Evolutionary conservation across 2,797 vertebrate species (phyloP).

Genomic region (Coregonus sp.): DNA sequence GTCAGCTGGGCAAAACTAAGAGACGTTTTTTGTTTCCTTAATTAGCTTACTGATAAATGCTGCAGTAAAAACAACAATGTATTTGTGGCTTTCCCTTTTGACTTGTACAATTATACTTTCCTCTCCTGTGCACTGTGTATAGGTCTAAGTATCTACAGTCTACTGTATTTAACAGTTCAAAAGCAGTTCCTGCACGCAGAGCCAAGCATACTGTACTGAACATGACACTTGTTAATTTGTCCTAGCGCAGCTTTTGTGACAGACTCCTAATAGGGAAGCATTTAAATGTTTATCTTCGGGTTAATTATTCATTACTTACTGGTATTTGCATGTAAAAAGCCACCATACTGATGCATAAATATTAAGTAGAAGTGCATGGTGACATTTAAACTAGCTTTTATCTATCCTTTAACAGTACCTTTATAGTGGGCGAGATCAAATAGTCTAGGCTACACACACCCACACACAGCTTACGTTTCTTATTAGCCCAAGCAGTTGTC

Average conservation of each 20-base stretch:
- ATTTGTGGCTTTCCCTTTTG: neutral
- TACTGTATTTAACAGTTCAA: constrained; percentile 50
- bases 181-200: constrained; percentile 67
- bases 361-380: constrained; percentile 55
- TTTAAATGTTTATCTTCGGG: constrained; percentile 32
- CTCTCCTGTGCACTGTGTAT: constrained; percentile 37
- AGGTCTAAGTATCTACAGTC: constrained; percentile 34
- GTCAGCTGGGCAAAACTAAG: neutral
- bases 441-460: constrained; percentile 58
- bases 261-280: constrained; percentile 63
- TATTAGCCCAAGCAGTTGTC: constrained; percentile 22
- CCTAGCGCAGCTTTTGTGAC: constrained; percentile 59
- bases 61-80: neutral
- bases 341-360: constrained; percentile 52
- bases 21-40: neutral
- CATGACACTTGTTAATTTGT: constrained; percentile 46
- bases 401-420: constrained; percentile 65
- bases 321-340: constrained; percentile 39
- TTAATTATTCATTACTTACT: constrained; percentile 30
- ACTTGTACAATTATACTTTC: neutral
- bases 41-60: neutral
- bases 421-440: constrained; percentile 54
- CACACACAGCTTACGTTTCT: constrained; percentile 39
- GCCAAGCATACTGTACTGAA: constrained; percentile 59
- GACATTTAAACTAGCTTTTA: constrained; percentile 58